Base-by-base conservation (phyloP, 2,888 invertebrate genomes). In the Mimachlamys varia region DNA sequence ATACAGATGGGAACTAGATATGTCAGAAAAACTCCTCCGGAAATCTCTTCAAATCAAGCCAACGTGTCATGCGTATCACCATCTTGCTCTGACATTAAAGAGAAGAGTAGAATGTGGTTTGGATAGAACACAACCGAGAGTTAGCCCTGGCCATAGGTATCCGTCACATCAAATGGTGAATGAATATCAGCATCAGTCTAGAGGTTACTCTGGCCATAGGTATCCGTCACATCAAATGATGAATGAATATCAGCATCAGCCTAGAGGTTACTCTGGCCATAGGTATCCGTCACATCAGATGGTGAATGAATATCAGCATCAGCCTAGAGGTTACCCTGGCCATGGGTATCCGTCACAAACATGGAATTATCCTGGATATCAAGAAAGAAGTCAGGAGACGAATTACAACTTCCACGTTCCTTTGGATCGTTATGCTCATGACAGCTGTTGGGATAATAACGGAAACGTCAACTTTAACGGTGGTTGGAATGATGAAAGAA, bases 1-100 rank as follows among this genome's bases (percentile, higher is more conserved):
- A 0, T 76, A 76, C 76, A 33, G 2, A 76, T 13, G 33, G 12
- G 33, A 76, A 0, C 7, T 76, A 76, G 76, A 76, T 5, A 22
- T 0, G 3, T 76, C 76, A 3, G 62, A 27, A 13, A 27, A n/a
- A 27, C 27, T 76, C n/a, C 27, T 76, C 4, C 22, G 62, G 27
- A n/a, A 76, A 13, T 76, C 62, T 17, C 1, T 76, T 27, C 7
- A 76, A 76, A 76, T 76, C 62, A 27, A 27, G 4, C 62, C 22
- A 13, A 76, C 62, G 1, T 76, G 62, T 27, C 27, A n/a, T n/a
- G 62, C 7, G 27, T 76, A 76, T 27, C 62, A 76, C 17, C 62
- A 76, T 27, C 62, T 76, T 76, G 62, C 62, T 27, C 62, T 76
- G 27, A 76, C 62, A 76, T n/a, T 76, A 76, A 76, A n/a, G 62